Evolutionary conservation across 2,888 invertebrate genomes (phyloP), one percentile per base, ranked within the genome.

Genomic region (Luffia ferchaultella): DNA sequence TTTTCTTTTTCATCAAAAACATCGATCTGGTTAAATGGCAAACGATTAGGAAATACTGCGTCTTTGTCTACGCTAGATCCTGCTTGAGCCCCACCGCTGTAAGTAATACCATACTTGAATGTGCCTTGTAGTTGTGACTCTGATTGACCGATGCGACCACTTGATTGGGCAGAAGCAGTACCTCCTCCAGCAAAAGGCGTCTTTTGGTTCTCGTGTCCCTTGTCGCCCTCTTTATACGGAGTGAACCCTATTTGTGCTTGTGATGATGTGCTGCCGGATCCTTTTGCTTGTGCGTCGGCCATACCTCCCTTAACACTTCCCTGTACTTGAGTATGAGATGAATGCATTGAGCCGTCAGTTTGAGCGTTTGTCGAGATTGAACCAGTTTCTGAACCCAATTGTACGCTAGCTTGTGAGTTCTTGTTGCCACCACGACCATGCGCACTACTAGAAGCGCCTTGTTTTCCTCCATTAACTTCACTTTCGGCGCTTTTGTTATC

Each of bases 231-330:
- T 60, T 88, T 86, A 58, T 89, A 88, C 0, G 94, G 94, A 49
- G 90, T 89, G 64, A 95, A 94, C 1, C 93, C 94, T 53, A 95
- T 93, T 76, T 95, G 94, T 2, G 95, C 94, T 77, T 95, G 94
- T 30, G 93, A 94, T 0, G 93, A 93, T 1, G 94, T 93, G 61
- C 90, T 91, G 2, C 93, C 94, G 1, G 92, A 91, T 0, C 93
- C 94, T 61, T 89, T 90, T 0, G 94, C 92, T 78, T 94, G 93
- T 0, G 94, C 92, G 67, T 94, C 93, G 1, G 94, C 93, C 83
- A 93, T 87, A 2, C 94, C 94, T 16, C 95, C 94, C 70, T 90
- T 91, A 20, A 89, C 86, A 55, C 92, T 91, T 2, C 93, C 93
- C 76, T 93, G 91, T 0, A 94, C 92, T 82, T 92, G 89, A 2